Evolutionary conservation across 2,888 invertebrate species (phyloP), one percentile per base, ranked within the genome.

Genomic region (Miltochrista miniata): DNA sequence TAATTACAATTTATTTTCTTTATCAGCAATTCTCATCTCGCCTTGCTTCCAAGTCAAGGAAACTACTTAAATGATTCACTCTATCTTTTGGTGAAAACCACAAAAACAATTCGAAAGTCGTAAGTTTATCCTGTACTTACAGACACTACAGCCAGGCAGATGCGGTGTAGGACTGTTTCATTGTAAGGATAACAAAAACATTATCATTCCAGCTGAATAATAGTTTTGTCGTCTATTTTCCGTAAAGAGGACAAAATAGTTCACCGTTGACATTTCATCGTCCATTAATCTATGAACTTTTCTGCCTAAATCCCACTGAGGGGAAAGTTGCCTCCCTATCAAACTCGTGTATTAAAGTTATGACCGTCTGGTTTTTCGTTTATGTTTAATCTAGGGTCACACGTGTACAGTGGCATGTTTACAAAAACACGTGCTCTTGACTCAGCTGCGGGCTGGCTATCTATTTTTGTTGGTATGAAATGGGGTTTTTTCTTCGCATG

Each of bases 391-490:
- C 48, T 43, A 52, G 58, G 54, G 65, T 56, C 56, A 69, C 78
- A 79, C 72, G 73, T 79, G 77, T 75, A 64, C 51, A 30, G 41
- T 67, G 59, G 11, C 31, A 31, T 62, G 62, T 70, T 61, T 72
- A 76, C 66, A 72, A 66, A 68, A 59, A 68, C 80, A 81, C 76
- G 79, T 74, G 81, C 63, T 75, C 79, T 76, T 76, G 71, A 76
- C 78, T 74, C 81, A 79, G 79, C 80, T 81, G 81, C 66, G 55
- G 54, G 42, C 66, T 56, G 54, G 42, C 45, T 60, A 59, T 68
- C 72, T 65, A 71, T 65, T 65, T 57, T 58, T 35, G 50, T 64
- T 54, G 46, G 39, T 49, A 48, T 49, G 45, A 49, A 59, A 66
- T 55, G 43, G n/a, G 56, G 54, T 40, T 58, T 64, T 55, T 63